Conservation (phyloP, 2,888 invertebrate genomes). For the Linyphia triangularis region DNA sequence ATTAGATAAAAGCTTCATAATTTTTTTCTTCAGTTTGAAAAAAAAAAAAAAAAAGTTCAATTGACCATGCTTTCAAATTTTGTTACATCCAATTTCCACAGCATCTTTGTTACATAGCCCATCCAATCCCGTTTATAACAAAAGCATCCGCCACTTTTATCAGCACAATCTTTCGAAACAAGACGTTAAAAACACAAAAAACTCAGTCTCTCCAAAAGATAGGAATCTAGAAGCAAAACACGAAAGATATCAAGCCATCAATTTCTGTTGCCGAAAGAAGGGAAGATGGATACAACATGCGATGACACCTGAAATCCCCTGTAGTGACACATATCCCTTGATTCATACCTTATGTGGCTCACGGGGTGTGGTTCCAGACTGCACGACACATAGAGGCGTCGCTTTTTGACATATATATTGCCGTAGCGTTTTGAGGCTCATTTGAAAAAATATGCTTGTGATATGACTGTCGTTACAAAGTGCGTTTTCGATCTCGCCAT, state of each 20-base stretch:
- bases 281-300: constrained; percentile 13
- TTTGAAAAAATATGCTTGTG: background rate
- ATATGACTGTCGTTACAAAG: background rate
- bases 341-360: constrained; percentile 20
- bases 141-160: too few relatives aligned
- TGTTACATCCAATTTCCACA: too few relatives aligned
- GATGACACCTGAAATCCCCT: constrained; percentile 62
- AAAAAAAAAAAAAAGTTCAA: too few relatives aligned
- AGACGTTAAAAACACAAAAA: background rate
- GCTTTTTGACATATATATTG: constrained; percentile 41
- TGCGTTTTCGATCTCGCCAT: too few relatives aligned
- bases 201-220: background rate
- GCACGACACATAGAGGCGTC: constrained; percentile 18
- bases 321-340: constrained; percentile 47
- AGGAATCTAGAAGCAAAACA: background rate
- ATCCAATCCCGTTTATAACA: too few relatives aligned
- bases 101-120: too few relatives aligned
- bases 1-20: too few relatives aligned
- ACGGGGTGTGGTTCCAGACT: constrained; percentile 27
- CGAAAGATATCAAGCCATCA: constrained; percentile 24
- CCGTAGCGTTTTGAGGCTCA: background rate
- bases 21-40: too few relatives aligned
- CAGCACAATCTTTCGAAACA: too few relatives aligned
- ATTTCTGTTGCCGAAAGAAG: background rate
- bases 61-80: too few relatives aligned